Base-by-base conservation (phyloP, 2,888 invertebrate genomes). In the Timandra comae region DNA sequence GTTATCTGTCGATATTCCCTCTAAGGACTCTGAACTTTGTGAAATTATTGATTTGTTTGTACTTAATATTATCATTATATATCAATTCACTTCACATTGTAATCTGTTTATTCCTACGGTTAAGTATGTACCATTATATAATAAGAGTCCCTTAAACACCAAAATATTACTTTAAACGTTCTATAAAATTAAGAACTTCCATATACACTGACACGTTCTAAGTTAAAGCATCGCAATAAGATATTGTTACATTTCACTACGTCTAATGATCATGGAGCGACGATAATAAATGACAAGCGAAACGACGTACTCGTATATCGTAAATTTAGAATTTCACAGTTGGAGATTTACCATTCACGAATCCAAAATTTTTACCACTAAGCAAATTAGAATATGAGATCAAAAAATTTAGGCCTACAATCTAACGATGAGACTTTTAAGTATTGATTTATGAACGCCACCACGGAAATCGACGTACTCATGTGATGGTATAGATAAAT, bases 371-470 rank as follows among this genome's bases (percentile, higher is more conserved):
- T 66, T 72, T 80, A 82, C 75, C 75, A 79, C 84, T 85, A 82
- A 82, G 82, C 84, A 84, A 84, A 85, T 84, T 76, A 85, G 84
- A 84, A 80, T 82, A 84, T 85, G 85, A 85, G 85, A 85, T 85
- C 85, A 85, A 81, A 81, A 76, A 73, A 78, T 74, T 81, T 84
- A 85, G 84, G 84, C 84, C 84, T 84, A 85, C 80, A 69, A 73
- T 78, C 84, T 84, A 84, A 69, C 70, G 75, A 76, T 76, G 78
- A 77, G 75, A 78, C 70, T 67, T 75, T 78, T 78, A 78, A 79
- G 78, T 79, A 73, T 65, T 59, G 78, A 80, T 82, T 78, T 76
- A 81, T 73, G 66, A 69, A 75, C 75, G 75, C 81, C 79, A 79
- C 72, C 80, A 75, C 80, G 56, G 52, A 60, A 11, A 68, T 68